Percentiles rank a stretch among this genome's conserved stretches.
phyloP scores from a whole-genome alignment of 2,888 invertebrate species.

The Tetranychus truncatus region DNA sequence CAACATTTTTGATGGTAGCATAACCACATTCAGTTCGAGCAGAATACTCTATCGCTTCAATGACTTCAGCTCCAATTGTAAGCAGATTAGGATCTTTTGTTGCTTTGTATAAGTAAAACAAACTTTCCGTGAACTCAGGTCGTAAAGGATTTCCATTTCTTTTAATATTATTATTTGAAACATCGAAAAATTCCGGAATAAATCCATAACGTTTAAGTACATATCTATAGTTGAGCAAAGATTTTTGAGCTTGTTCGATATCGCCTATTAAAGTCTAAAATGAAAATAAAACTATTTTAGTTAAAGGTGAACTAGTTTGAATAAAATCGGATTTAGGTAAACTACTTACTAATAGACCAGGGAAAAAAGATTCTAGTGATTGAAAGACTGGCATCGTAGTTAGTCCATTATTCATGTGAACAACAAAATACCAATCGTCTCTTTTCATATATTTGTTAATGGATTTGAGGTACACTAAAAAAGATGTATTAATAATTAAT shows the following conservation, averaged over 20 bases:
- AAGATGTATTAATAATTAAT: neutral
- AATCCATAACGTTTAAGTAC: conserved; percentile 96
- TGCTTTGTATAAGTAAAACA: conserved; percentile 84
- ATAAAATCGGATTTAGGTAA: neutral
- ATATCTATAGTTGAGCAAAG: conserved; percentile 82
- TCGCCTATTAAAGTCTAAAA: conserved; percentile 48
- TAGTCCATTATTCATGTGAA: conserved; percentile 88
- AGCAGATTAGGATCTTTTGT: conserved; percentile 81
- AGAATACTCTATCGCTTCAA: conserved; percentile 79
- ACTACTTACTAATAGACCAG: conserved; percentile 53
- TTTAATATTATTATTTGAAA: conserved; percentile 61
- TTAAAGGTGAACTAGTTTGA: conserved; percentile 4
- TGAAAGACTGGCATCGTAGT: conserved; percentile 95
- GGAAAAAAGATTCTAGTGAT: conserved; percentile 95
- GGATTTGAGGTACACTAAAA: conserved; percentile 33
- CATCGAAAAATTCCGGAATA: conserved; percentile 92
- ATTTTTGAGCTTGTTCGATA: conserved; percentile 70
- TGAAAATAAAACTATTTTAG: conserved; percentile 7
- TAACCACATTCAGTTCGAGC: conserved; percentile 87
- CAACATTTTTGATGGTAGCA: conserved; percentile 89
- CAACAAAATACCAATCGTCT: conserved; percentile 98
- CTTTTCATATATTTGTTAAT: conserved; percentile 47
- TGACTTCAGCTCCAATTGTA: conserved; percentile 78
- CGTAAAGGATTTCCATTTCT: conserved; percentile 80
- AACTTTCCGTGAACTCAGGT: conserved; percentile 87